Base-by-base conservation (phyloP, 2,113 vertebrate genomes). In the Carollia perspicillata region DNA sequence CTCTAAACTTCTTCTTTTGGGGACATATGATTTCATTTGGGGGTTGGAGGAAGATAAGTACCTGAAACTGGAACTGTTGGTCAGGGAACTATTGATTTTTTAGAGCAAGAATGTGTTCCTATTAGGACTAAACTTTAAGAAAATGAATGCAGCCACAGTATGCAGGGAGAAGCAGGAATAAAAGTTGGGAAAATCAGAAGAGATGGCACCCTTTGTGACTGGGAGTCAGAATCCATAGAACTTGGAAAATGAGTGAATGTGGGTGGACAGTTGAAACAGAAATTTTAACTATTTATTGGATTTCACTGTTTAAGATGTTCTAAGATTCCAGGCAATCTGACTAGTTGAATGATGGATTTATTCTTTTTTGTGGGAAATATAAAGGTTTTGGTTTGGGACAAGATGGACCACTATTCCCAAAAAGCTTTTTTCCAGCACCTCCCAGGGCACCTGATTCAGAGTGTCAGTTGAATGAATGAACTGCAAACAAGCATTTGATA, bases 321-420 rank as follows among this genome's bases (percentile, higher is more conserved):
- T 44, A 55, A 42, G 37, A 42, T 58, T 89, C 85, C 44, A 69
- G 78, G 90, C 22, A 55, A 14, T 49, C 40, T 37, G 11, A 33
- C 6, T 33, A 35, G 12, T 11, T 23, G 60, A 75, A 58, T 60
- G 44, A 79, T 13, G 40, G 49, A 51, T 28, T 86, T 35, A 28
- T 42, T 75, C 55, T 84, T 94, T 2, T 86, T 81, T 85, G 68
- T 84, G 84, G 23, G 40, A 75, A 93, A 93, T 65, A 75, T 13
- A 65, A 78, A 95, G 13, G 47, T 26, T 97, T 95, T 77, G 72
- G 77, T 86, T 90, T 71, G n/a, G 33, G 51, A 96, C 49, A 37
- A 84, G 49, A 33, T 33, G 63, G 47, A 79, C 72, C 33, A 22
- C 47, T 78, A 47, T 55, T 40, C 20, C 77, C 51, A 10, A 80